Conservation (phyloP, 1,140 invertebrate species). For the Medauroidea extradentata region DNA sequence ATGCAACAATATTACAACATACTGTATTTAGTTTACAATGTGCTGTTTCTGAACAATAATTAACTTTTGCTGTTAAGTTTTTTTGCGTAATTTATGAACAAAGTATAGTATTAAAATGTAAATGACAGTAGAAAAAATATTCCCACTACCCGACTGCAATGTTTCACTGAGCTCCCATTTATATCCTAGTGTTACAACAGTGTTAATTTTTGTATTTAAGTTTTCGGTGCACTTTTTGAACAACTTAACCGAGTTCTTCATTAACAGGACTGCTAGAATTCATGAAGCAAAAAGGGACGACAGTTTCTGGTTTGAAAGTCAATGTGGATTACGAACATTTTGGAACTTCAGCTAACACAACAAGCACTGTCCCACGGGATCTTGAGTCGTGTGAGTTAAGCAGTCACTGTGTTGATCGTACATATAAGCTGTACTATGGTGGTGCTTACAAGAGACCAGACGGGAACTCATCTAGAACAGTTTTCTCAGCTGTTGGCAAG, state of each 20-base stretch:
- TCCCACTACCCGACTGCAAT: too few relatives aligned
- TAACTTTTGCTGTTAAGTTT: too few relatives aligned
- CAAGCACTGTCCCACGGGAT: neutral
- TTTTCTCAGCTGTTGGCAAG: constrained; percentile 32
- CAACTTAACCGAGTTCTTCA: neutral
- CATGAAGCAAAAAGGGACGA: neutral
- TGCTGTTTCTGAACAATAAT: too few relatives aligned
- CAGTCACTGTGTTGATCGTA: constrained; percentile 39
- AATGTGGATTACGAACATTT: neutral
- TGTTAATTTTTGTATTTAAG: too few relatives aligned
- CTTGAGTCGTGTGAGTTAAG: neutral
- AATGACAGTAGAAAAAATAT: too few relatives aligned
- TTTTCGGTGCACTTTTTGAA: neutral
- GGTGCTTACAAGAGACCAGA: constrained; percentile 49
- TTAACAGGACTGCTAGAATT: neutral
- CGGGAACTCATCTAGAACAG: constrained; percentile 40
- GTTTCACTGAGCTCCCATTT: too few relatives aligned
- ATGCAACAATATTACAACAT: too few relatives aligned
- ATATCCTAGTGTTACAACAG: too few relatives aligned
- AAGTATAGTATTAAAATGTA: too few relatives aligned
- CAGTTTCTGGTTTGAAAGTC: neutral
- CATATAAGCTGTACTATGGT: constrained; percentile 52
- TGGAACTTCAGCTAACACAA: neutral
- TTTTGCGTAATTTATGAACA: too few relatives aligned
- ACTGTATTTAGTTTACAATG: too few relatives aligned